phyloP scores from a whole-genome alignment of 1,140 invertebrate genomes.

The Anoplophora glabripennis region DNA sequence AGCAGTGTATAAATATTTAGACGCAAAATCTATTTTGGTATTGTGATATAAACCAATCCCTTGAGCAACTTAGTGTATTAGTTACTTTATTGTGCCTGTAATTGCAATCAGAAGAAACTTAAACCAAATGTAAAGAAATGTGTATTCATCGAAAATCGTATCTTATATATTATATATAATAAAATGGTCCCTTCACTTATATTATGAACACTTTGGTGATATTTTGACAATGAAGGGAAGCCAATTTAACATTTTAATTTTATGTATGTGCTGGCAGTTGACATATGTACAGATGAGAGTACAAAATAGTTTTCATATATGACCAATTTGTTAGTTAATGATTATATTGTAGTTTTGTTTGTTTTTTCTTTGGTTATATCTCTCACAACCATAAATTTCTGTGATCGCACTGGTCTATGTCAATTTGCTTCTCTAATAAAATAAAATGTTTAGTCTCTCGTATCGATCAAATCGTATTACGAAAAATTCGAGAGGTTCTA shows the following conservation, averaged over 20 bases:
- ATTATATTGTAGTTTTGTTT: constrained; percentile 18
- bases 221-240: constrained; percentile 22
- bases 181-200: constrained; percentile 18
- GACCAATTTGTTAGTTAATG: constrained; percentile 30
- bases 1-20: constrained; percentile 13
- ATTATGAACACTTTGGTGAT: constrained; percentile 19
- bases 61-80: constrained; percentile 31
- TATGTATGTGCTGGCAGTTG: constrained; percentile 17
- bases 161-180: constrained; percentile 2
- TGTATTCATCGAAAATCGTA: constrained; percentile 33
- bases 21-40: constrained; percentile 39
- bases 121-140: constrained; percentile 30
- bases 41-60: constrained; percentile 40
- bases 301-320: constrained; percentile 39
- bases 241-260: constrained; percentile 20
- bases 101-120: constrained; percentile 33
- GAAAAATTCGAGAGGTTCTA: no score
- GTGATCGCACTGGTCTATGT: constrained; percentile 17
- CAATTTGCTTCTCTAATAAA: no score
- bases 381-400: constrained; percentile 19
- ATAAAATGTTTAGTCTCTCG: no score
- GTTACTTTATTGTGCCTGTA: constrained; percentile 46
- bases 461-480: no score
- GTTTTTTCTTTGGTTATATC: constrained; percentile 15
- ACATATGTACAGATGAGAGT: constrained; percentile 30